A percentile compares a stretch with the other conserved stretches of the same genome.
Evolutionary conservation across 2,113 vertebrate species (phyloP).

Genomic region (Solea solea): DNA sequence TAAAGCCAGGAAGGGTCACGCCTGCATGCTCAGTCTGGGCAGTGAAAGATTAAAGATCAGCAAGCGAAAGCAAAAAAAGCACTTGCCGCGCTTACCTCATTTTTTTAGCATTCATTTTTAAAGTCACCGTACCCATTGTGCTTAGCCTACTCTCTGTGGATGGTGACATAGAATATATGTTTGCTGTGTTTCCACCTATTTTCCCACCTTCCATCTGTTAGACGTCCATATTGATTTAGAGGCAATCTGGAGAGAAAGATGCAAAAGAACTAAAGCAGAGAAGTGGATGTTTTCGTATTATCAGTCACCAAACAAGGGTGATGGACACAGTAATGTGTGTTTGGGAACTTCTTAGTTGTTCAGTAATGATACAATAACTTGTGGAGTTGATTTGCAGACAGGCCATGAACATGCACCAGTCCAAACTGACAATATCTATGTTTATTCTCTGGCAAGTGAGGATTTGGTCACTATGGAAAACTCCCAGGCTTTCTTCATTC

Average conservation of each 20-base stretch:
- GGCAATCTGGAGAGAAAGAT: constrained; percentile 46
- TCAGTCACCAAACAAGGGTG: constrained; percentile 47
- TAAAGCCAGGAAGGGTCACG: constrained; percentile 69
- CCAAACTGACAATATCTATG: constrained; percentile 51
- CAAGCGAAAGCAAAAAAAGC: constrained; percentile 64
- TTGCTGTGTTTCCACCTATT: not conserved
- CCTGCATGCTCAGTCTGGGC: constrained; percentile 68
- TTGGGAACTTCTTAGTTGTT: constrained; percentile 64
- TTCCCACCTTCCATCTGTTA: constrained; percentile 48
- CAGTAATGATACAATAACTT: constrained; percentile 70
- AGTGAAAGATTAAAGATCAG: constrained; percentile 77
- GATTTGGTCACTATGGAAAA: constrained; percentile 42
- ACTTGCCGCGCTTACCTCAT: constrained; percentile 56
- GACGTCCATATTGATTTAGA: constrained; percentile 63
- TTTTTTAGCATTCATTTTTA: constrained; percentile 49
- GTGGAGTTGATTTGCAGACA: constrained; percentile 70
- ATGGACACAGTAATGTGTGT: constrained; percentile 64
- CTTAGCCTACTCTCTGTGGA: constrained; percentile 42
- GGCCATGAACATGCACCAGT: constrained; percentile 52
- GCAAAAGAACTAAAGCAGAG: constrained; percentile 40
- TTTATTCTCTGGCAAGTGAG: constrained; percentile 43
- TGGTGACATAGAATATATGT: constrained; percentile 44
- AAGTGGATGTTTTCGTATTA: constrained; percentile 30
- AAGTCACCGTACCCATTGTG: constrained; percentile 36
- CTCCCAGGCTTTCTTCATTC: constrained; percentile 26